A percentile compares a stretch with the other conserved stretches of the same genome.
These are phyloP conservation scores for Pantala flavescens DNA, from an alignment of 1,140 invertebrate species.

Conservation along the genomic window DNA sequence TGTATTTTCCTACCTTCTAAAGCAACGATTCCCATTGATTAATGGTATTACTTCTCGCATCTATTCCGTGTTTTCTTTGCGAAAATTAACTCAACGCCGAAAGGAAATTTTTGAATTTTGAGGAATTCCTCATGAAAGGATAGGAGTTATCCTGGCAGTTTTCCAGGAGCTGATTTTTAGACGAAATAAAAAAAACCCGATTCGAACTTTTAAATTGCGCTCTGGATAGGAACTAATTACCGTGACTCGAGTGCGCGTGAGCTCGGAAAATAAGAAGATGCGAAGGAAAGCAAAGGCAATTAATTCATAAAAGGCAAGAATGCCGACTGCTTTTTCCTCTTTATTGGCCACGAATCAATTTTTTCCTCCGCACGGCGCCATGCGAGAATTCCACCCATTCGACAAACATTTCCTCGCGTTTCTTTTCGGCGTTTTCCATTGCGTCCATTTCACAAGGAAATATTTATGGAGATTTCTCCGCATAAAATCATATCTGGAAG, in stretches of 20 bases:
- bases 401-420: neutral
- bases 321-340: neutral
- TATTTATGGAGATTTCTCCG: too few species aligned
- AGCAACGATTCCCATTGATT: too few species aligned
- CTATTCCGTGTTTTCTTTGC: too few species aligned
- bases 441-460: too few species aligned
- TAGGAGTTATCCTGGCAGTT: neutral
- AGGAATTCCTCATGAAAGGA: too few species aligned
- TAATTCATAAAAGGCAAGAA: neutral
- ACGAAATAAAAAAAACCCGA: too few species aligned
- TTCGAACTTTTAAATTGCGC: neutral
- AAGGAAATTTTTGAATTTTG: too few species aligned
- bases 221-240: neutral
- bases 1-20: too few species aligned
- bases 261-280: neutral
- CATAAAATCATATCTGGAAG: too few species aligned
- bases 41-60: too few species aligned
- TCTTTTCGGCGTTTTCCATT: too few species aligned
- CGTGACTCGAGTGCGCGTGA: neutral
- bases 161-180: neutral
- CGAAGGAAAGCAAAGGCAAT: neutral
- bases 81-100: too few species aligned
- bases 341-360: neutral
- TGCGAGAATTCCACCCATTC: neutral
- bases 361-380: neutral